A percentile compares a stretch with the other conserved stretches of the same genome.
These are phyloP conservation scores for Eurystomus glaucurus DNA, from an alignment of 2,797 vertebrate species.

Conservation along the genomic window DNA sequence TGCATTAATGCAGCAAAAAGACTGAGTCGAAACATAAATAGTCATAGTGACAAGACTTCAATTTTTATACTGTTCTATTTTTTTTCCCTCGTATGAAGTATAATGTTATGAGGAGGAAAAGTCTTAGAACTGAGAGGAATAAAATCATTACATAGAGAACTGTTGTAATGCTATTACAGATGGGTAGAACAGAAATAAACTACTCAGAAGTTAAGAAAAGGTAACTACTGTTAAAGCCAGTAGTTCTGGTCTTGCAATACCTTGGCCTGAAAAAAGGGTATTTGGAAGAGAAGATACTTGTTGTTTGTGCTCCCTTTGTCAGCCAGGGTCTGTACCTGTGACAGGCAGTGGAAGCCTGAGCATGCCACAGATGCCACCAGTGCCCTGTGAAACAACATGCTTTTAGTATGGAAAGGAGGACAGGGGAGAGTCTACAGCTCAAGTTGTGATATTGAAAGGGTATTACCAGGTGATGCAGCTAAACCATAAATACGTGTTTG, in stretches of 20 bases:
- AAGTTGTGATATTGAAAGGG: not conserved
- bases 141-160: not conserved
- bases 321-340: not conserved
- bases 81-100: not conserved
- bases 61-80: not conserved
- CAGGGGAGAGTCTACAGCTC: not conserved
- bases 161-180: not conserved
- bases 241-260: not conserved
- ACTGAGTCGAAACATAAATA: not conserved
- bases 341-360: not conserved
- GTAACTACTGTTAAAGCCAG: not conserved
- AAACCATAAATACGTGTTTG: not conserved
- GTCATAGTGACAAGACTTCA: not conserved
- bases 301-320: not conserved
- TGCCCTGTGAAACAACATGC: not conserved
- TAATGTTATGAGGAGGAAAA: not conserved
- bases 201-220: not conserved
- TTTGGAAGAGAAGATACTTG: not conserved
- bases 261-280: not conserved
- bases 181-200: not conserved
- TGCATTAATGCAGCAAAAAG: not conserved
- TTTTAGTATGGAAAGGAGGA: not conserved
- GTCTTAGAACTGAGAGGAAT: not conserved
- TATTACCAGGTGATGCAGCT: not conserved
- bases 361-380: rapidly evolving